Percentiles rank a stretch among this genome's conserved stretches.
These are phyloP conservation scores for Chorisops tibialis DNA, from an alignment of 2,888 invertebrate species.

Conservation along the genomic window DNA sequence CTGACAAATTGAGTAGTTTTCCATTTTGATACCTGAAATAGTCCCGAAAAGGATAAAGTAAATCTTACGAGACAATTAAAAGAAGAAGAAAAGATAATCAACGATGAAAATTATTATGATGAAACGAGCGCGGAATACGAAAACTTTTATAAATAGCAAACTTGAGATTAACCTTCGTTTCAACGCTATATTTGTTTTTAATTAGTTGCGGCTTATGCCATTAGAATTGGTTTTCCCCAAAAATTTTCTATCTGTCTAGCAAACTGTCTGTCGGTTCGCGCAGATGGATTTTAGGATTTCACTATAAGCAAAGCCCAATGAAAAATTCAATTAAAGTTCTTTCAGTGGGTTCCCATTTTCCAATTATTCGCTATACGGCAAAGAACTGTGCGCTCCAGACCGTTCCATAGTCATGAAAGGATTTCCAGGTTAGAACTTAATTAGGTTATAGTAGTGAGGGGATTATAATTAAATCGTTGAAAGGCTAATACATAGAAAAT, in stretches of 20 bases:
- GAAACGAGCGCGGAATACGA: too few species aligned
- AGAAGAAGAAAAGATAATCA: too few species aligned
- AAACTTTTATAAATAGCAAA: too few species aligned
- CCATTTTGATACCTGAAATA: constrained; percentile 66
- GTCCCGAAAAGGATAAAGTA: not conserved
- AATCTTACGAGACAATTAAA: too few species aligned
- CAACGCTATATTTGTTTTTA: constrained; percentile 27
- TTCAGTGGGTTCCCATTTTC: not conserved
- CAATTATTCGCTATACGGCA: not conserved
- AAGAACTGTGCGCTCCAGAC: constrained; percentile 2
- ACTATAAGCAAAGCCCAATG: constrained; percentile 28
- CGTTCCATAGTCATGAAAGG: not conserved
- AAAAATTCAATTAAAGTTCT: constrained; percentile 31
- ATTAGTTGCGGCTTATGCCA: constrained; percentile 32
- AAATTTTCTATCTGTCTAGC: not conserved
- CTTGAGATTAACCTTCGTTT: not conserved
- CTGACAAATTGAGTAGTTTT: constrained; percentile 57
- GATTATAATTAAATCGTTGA: not conserved
- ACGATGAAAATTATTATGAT: too few species aligned
- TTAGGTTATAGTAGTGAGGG: not conserved
- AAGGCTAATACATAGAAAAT: not conserved
- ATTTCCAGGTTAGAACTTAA: constrained; percentile 13
- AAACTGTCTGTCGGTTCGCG: constrained; percentile 17
- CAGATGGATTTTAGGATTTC: constrained; percentile 10
- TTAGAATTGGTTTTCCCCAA: constrained; percentile 11